Conservation (phyloP, 2,797 vertebrate genomes). For the Parotocinclus haroldoi region DNA sequence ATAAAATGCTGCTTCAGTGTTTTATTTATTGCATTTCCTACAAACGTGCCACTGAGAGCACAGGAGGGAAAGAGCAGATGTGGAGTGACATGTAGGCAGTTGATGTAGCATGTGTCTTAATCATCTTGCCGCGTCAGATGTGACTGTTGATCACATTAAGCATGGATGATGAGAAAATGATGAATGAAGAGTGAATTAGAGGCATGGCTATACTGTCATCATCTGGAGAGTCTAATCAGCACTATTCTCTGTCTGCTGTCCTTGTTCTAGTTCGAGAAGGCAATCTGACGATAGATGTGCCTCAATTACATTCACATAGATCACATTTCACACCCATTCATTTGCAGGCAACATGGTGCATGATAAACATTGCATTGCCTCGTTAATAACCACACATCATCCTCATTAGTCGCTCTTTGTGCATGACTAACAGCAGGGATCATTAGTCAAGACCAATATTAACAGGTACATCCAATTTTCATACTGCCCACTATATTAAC, state of each 20-base stretch:
- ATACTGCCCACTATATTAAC: conserved; percentile 52
- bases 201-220: conserved; percentile 24
- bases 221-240: conserved; percentile 41
- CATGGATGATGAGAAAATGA: conserved; percentile 44
- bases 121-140: conserved; percentile 29
- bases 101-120: conserved; percentile 40
- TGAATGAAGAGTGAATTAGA: conserved; percentile 42
- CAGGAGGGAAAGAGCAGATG: background rate
- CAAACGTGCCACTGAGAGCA: background rate
- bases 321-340: conserved; percentile 52
- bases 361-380: conserved; percentile 53
- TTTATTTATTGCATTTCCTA: too few relatives aligned
- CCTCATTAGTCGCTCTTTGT: conserved; percentile 49
- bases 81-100: conserved; percentile 5
- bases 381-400: conserved; percentile 50
- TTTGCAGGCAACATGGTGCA: conserved; percentile 44
- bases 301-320: conserved; percentile 53
- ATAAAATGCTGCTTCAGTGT: too few relatives aligned
- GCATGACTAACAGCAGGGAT: conserved; percentile 49
- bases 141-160: conserved; percentile 40
- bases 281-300: conserved; percentile 44
- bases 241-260: conserved; percentile 27
- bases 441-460: conserved; percentile 55
- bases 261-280: conserved; percentile 34
- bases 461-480: conserved; percentile 55